Evolutionary conservation across 2,888 invertebrate species (phyloP).

Genomic region (Drosophila mayaguana): DNA sequence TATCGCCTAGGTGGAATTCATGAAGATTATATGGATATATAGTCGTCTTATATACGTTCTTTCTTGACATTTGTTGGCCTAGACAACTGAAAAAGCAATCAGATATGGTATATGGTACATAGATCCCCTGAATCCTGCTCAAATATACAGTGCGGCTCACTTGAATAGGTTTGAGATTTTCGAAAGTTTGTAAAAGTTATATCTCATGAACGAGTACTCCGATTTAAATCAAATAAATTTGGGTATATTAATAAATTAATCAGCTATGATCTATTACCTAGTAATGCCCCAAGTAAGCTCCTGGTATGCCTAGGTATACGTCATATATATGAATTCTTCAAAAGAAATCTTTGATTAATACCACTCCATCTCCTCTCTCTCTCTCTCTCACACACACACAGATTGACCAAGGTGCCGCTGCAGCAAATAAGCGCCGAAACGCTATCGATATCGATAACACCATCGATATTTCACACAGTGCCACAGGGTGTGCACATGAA

Average conservation of each 20-base stretch:
- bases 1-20: neutral
- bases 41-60: neutral
- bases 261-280: neutral
- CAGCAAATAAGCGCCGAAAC: slow-evolving; percentile 83
- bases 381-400: slow-evolving; percentile 23
- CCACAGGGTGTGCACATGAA: slow-evolving; percentile 76
- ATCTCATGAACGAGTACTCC: too few relatives aligned
- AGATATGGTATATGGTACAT: too few relatives aligned
- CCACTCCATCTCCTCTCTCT: neutral
- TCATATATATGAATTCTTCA: neutral
- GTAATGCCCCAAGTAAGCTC: neutral
- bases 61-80: neutral
- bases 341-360: neutral
- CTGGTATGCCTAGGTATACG: neutral
- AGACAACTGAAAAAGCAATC: neutral
- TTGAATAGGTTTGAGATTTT: too few relatives aligned
- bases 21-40: neutral
- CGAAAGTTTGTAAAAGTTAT: too few relatives aligned
- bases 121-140: too few relatives aligned
- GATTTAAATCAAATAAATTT: too few relatives aligned
- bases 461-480: slow-evolving; percentile 83
- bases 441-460: slow-evolving; percentile 82
- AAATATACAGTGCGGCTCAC: too few relatives aligned
- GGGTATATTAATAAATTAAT: too few relatives aligned
- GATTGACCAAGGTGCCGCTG: slow-evolving; percentile 83